Evolutionary conservation across 1,140 invertebrate species (phyloP).

Genomic region (Littorina saxatilis): DNA sequence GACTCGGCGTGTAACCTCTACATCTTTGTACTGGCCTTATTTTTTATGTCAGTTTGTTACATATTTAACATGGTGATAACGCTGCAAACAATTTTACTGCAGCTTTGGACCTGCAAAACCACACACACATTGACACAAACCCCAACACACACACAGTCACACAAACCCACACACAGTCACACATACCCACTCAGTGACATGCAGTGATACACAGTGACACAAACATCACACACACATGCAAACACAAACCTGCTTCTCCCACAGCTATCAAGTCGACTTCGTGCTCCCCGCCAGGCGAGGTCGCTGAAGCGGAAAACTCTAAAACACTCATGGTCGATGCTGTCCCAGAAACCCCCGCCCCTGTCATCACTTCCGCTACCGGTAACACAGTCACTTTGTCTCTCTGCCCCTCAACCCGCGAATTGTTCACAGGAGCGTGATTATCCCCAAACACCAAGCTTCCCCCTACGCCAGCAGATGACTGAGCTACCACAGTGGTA

Average conservation of each 20-base stretch:
- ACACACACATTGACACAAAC: too few relatives aligned
- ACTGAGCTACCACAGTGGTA: background rate
- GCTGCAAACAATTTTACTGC: too few relatives aligned
- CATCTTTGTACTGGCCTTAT: too few relatives aligned
- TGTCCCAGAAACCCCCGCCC: background rate
- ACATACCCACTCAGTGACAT: too few relatives aligned
- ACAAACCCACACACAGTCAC: too few relatives aligned
- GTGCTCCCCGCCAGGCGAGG: background rate
- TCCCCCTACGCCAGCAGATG: background rate
- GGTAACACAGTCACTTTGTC: background rate
- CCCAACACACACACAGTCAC: too few relatives aligned
- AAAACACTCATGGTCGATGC: background rate
- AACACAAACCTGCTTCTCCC: conserved; percentile 15
- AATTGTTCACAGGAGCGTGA: background rate
- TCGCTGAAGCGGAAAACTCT: background rate
- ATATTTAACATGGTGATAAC: too few relatives aligned
- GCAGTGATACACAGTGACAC: background rate
- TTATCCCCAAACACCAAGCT: conserved; percentile 5
- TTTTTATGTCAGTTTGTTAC: too few relatives aligned
- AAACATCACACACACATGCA: background rate
- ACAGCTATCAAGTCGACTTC: conserved; percentile 28
- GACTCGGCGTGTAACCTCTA: too few relatives aligned
- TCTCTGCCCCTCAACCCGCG: background rate
- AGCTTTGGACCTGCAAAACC: too few relatives aligned
- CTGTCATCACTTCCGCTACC: background rate